phyloP scores from a whole-genome alignment of 2,113 vertebrate genomes.

The Psittacula cyanocephala region DNA sequence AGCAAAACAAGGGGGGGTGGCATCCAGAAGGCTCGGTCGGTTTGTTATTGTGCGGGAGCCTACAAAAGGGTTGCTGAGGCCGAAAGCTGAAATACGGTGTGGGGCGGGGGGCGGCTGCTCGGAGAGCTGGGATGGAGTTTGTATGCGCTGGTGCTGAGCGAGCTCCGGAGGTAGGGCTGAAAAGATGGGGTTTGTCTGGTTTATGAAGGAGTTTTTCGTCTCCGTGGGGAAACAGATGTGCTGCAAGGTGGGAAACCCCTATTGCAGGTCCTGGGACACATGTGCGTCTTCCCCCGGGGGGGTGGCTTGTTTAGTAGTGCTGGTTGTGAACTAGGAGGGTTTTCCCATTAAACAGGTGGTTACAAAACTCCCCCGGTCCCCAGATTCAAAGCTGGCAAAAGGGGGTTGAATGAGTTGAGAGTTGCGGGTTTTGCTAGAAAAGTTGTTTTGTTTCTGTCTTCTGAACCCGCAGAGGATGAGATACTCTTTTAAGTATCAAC shows the following conservation, averaged over 20 bases:
- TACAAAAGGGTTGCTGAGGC: not conserved
- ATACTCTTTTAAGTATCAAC: not conserved
- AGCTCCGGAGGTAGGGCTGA: not conserved
- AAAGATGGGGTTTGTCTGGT: not conserved
- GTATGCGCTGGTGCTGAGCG: not conserved
- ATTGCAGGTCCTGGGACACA: not conserved
- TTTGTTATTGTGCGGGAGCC: slow-evolving; percentile 17
- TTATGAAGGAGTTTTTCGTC: not conserved
- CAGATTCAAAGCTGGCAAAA: not conserved
- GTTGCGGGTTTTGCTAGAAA: not conserved
- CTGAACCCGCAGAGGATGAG: not conserved
- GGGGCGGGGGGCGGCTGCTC: not conserved
- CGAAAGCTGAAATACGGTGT: not conserved
- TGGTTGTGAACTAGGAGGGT: not conserved
- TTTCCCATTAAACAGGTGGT: not conserved
- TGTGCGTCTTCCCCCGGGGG: not conserved
- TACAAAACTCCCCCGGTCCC: accelerated
- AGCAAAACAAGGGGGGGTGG: not conserved
- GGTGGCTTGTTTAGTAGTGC: not conserved
- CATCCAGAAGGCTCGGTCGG: not conserved
- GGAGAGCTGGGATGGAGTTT: not conserved
- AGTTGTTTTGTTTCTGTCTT: not conserved
- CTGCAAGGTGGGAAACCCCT: not conserved
- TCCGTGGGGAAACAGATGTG: not conserved
- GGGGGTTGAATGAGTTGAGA: not conserved